Evolutionary conservation across 1,140 invertebrate genomes (phyloP).

Genomic region (Matsumurasca onukii): DNA sequence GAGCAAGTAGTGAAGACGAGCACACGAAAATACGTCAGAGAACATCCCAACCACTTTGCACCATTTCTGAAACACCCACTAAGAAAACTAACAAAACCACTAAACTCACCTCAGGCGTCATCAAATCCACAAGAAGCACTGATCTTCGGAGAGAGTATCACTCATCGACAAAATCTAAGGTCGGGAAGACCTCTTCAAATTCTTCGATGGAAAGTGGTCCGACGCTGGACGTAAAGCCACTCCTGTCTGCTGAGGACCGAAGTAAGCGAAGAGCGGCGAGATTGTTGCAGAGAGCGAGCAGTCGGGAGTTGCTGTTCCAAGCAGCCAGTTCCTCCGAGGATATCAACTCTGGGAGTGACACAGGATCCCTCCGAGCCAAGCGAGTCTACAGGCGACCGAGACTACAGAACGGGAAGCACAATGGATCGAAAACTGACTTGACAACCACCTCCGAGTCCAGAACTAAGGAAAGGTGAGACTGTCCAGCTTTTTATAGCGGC

Average conservation of each 20-base stretch:
- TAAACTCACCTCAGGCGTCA: slow-evolving; percentile 38
- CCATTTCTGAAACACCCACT: slow-evolving; percentile 50
- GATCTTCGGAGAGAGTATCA: slow-evolving; percentile 28
- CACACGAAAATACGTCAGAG: slow-evolving; percentile 31
- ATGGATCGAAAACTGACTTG: slow-evolving; percentile 5
- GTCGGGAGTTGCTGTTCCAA: slow-evolving; percentile 49
- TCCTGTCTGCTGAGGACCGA: slow-evolving; percentile 36
- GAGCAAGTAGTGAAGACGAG: slow-evolving; percentile 45
- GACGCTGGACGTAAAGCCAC: slow-evolving; percentile 26
- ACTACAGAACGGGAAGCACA: background rate
- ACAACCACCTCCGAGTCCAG: slow-evolving; percentile 17
- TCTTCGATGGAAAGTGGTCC: slow-evolving; percentile 49
- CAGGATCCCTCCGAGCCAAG: slow-evolving; percentile 16
- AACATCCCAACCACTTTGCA: slow-evolving; percentile 43
- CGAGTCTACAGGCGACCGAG: slow-evolving; percentile 11
- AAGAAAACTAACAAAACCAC: slow-evolving; percentile 40
- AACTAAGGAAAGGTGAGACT: slow-evolving; percentile 31
- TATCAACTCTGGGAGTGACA: slow-evolving; percentile 46
- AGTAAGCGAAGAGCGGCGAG: slow-evolving; percentile 46
- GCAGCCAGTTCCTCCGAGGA: slow-evolving; percentile 55
- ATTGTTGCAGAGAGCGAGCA: slow-evolving; percentile 51
- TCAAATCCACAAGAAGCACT: slow-evolving; percentile 29
- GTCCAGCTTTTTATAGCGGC: too few species aligned
- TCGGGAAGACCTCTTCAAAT: slow-evolving; percentile 44
- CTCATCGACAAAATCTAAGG: slow-evolving; percentile 40